Base-by-base conservation (phyloP, 2,888 invertebrate genomes). In the Eubasilissa splendida region DNA sequence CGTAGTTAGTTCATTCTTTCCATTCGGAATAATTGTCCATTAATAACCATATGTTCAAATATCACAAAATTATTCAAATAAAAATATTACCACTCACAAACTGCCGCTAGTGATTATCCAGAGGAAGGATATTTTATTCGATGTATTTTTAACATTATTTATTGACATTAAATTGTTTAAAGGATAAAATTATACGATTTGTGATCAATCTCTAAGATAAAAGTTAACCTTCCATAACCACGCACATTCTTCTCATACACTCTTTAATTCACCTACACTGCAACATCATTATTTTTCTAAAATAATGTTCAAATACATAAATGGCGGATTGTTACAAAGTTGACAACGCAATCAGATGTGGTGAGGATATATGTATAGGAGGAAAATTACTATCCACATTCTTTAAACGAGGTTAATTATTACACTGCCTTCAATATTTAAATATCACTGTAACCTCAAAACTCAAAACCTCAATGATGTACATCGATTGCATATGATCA, bases 41-140 rank as follows among this genome's bases (percentile, higher is more conserved):
- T 89, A 81, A 90, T 90, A 90, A 89, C 89, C 80, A 90, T 90
- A 90, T 90, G 90, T 90, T 90, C 90, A 90, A 90, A 90, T 91
- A 91, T 91, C 91, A 91, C 91, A 91, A 91, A 91, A 91, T 82
- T 79, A 82, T 82, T 81, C 54, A 84, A 84, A 84, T 79, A 90
- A 91, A 76, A 80, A 82, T 90, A 90, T 90, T 90, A 90, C n/a
- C 91, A 90, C 91, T 91, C 90, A 89, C 76, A n/a, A 66, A 76
- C 63, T 68, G 79, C 65, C 59, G 76, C 82, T 82, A 80, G 76
- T 76, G 56, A 77, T 80, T 89, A 90, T 90, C 90, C 90, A 89
- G 89, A 90, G 91, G 90, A 91, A 91, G 91, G 91, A 91, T 90
- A 90, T 90, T 42, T 42, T 42, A 90, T 91, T 91, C 91, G 91